phyloP scores from a whole-genome alignment of 1,140 invertebrate genomes.

The Atta cephalotes region DNA sequence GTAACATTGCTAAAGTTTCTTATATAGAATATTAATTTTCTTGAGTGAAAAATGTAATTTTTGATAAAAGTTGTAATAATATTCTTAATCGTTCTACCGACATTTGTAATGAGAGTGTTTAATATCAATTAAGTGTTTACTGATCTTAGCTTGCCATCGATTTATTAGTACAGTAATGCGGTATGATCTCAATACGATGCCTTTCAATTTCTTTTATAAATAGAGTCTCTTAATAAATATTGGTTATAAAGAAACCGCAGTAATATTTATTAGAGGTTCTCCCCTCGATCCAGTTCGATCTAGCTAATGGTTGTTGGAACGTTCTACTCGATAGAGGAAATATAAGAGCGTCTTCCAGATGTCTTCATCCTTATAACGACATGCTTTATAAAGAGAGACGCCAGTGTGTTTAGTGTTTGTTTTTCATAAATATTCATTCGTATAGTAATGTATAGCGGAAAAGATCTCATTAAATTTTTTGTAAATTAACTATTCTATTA shows the following conservation, averaged over 20 bases:
- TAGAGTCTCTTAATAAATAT: conserved; percentile 28
- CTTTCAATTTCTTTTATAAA: neutral
- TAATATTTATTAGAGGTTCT: conserved; percentile 13
- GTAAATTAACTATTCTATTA: conserved; percentile 19
- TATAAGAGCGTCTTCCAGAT: neutral
- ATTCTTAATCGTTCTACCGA: conserved; percentile 50
- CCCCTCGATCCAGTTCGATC: neutral
- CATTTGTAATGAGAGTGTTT: conserved; percentile 8
- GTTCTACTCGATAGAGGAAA: neutral
- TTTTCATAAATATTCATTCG: conserved; percentile 78
- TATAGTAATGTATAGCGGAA: conserved; percentile 28
- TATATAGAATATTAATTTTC: conserved; percentile 50
- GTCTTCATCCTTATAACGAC: neutral
- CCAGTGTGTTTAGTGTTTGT: conserved; percentile 67
- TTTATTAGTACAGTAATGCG: conserved; percentile 9
- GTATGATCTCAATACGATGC: conserved; percentile 15
- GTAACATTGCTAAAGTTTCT: conserved; percentile 34
- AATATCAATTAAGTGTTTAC: conserved; percentile 44
- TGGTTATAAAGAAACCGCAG: neutral
- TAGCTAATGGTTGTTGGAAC: neutral
- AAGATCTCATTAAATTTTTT: neutral
- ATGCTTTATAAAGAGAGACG: neutral
- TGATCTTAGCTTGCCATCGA: neutral
- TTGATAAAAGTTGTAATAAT: neutral
- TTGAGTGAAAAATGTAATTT: conserved; percentile 38